Evolutionary conservation across 1,140 invertebrate genomes (phyloP).

Genomic region (Papilio xuthus): DNA sequence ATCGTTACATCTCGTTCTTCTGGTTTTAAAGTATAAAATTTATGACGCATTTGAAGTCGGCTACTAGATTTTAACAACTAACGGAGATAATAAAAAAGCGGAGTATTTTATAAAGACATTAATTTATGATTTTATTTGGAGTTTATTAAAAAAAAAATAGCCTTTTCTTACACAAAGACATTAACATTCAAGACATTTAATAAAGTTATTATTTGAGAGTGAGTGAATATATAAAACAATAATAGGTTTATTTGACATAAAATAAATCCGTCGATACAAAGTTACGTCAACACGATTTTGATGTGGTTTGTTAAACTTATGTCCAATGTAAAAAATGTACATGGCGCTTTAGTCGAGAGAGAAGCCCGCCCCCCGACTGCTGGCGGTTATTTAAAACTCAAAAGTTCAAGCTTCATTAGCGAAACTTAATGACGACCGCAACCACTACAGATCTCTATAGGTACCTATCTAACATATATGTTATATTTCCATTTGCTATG

Average conservation of each 20-base stretch:
- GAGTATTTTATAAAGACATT: neutral
- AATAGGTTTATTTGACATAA: conserved; percentile 35
- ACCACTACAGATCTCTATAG: conserved; percentile 50
- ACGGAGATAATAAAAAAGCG: conserved; percentile 38
- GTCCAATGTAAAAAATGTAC: conserved; percentile 72
- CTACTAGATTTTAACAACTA: conserved; percentile 70
- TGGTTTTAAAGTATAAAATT: conserved; percentile 68
- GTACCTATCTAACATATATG: neutral
- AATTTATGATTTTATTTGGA: neutral
- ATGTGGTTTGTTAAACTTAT: conserved; percentile 72
- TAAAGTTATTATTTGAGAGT: neutral
- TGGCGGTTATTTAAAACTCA: conserved; percentile 77
- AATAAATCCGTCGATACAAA: conserved; percentile 57
- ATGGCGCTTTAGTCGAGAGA: conserved; percentile 49
- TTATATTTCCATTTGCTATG: neutral
- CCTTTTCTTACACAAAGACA: neutral
- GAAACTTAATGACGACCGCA: conserved; percentile 79
- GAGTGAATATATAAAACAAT: neutral
- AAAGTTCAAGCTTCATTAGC: conserved; percentile 81
- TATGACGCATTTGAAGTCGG: conserved; percentile 69
- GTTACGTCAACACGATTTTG: conserved; percentile 62
- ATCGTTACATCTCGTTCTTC: conserved; percentile 68
- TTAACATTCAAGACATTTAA: too few species aligned
- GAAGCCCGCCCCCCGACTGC: conserved; percentile 65
- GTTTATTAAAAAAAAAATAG: neutral